Evolutionary conservation across 2,113 vertebrate genomes (phyloP), one percentile per base, ranked within the genome.

Genomic region (Zosterops lateralis): DNA sequence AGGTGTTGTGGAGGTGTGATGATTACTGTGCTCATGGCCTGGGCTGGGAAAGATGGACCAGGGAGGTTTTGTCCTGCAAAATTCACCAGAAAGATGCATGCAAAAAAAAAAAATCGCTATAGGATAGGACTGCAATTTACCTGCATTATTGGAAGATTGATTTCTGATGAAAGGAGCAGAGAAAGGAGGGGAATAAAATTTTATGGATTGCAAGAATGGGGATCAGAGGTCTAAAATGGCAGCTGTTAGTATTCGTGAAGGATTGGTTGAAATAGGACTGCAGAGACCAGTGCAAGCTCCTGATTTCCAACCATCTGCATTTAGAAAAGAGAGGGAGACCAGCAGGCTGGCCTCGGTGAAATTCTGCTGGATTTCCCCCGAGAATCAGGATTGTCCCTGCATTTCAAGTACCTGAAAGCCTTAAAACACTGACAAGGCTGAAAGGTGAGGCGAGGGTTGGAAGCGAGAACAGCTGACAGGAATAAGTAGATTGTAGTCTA

Each of bases 201-300:
- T 94, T 94, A 81, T 71, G 62, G 84, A 42, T 48, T 71, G 87
- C 40, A 89, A 60, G 85, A 85, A 80, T 48, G 53, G 85, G 28
- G 65, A 86, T 68, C 75, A 61, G 75, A 90, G 85, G 82, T 83
- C 87, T 95, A 84, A 95, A 96, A 96, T 92, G 88, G 90, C 90
- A 95, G 88, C 86, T 90, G 61, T 91, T 95, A 77, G 94, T 93
- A 57, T 86, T 90, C 79, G 86, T 95, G 79, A 86, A 93, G 61
- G 85, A 84, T 80, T 64, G 56, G 71, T 81, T 91, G 45, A 72
- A 90, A 86, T 81, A 64, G 45, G 68, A 72, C 75, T 86, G 87
- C 92, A 88, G 90, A 92, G 44, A 92, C 68, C 47, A 26, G 22
- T 19, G 38, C 71, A 77, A 80, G 53, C 17, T 88, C 45, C 93